phyloP scores from a whole-genome alignment of 2,888 invertebrate species.

The Agriopis aurantiaria region DNA sequence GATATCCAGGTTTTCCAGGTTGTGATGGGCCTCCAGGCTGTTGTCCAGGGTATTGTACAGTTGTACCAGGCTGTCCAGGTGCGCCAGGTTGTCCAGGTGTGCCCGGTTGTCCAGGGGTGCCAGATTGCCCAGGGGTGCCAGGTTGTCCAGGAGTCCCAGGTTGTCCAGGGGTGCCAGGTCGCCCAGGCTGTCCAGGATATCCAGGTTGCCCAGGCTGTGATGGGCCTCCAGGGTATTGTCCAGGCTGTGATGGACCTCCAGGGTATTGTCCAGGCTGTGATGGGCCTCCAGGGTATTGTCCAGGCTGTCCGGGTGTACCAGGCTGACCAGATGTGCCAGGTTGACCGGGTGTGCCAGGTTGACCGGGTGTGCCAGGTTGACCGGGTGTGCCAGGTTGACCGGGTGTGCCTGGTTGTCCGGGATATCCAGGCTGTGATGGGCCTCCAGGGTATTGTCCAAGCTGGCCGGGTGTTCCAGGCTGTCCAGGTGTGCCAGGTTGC shows the following conservation, averaged over 20 bases:
- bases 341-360: conserved; percentile 44
- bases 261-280: conserved; percentile 24
- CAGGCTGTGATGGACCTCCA: conserved; percentile 25
- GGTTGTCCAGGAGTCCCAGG: conserved; percentile 25
- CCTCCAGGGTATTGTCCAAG: conserved; percentile 42
- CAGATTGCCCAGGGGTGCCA: conserved; percentile 4
- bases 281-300: neutral
- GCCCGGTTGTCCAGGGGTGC: neutral
- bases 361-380: conserved; percentile 40
- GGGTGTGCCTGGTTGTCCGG: conserved; percentile 36
- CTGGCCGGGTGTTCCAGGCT: conserved; percentile 34
- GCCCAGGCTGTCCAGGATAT: conserved; percentile 42
- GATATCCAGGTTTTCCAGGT: neutral
- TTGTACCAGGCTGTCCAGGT: conserved; percentile 43
- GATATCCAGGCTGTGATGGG: conserved; percentile 36
- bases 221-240: neutral
- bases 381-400: conserved; percentile 47
- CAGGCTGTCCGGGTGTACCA: conserved; percentile 22
- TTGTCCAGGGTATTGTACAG: too few species aligned
- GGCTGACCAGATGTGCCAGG: conserved; percentile 45
- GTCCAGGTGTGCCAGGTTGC: conserved; percentile 51
- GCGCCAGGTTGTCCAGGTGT: conserved; percentile 35
- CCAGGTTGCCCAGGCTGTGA: neutral
- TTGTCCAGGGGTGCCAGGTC: conserved; percentile 40
- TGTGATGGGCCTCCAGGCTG: neutral